These are phyloP conservation scores for Amazona guildingii DNA, from an alignment of 2,113 vertebrate genomes.

Conservation along the genomic window DNA sequence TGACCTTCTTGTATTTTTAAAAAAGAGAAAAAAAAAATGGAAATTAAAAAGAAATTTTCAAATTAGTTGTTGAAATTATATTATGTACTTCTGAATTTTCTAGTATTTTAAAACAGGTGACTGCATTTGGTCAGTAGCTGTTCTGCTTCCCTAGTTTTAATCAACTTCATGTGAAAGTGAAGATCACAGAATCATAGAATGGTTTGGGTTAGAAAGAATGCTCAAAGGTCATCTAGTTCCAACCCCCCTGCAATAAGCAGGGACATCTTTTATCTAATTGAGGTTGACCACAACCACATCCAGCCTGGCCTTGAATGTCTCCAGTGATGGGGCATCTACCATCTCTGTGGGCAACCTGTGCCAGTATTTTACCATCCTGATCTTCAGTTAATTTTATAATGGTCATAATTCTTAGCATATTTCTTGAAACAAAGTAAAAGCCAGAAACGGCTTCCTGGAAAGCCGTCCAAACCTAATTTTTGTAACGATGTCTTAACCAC, in stretches of 20 bases:
- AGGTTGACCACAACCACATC: not conserved
- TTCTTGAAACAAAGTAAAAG: constrained; percentile 21
- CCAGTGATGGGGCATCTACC: not conserved
- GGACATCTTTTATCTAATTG: not conserved
- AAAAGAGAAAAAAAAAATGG: not conserved
- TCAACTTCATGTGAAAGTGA: not conserved
- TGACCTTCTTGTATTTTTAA: not conserved
- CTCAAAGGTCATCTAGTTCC: not conserved
- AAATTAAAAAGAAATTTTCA: not conserved
- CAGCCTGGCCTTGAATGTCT: not conserved
- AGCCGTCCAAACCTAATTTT: constrained; percentile 27
- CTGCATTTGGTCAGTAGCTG: not conserved
- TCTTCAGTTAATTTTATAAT: not conserved
- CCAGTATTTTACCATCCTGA: not conserved
- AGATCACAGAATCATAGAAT: not conserved
- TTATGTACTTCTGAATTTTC: not conserved
- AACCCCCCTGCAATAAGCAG: not conserved
- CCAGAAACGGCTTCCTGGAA: constrained; percentile 56
- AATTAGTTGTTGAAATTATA: not conserved
- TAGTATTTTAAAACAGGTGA: not conserved
- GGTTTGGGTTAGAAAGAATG: not conserved
- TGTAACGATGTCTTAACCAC: constrained; percentile 13
- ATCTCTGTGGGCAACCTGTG: not conserved
- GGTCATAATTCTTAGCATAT: not conserved
- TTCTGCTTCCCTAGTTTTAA: not conserved